Evolutionary conservation across 2,113 vertebrate species (phyloP), one percentile per base, ranked within the genome.

Genomic region (Elgaria multicarinata): DNA sequence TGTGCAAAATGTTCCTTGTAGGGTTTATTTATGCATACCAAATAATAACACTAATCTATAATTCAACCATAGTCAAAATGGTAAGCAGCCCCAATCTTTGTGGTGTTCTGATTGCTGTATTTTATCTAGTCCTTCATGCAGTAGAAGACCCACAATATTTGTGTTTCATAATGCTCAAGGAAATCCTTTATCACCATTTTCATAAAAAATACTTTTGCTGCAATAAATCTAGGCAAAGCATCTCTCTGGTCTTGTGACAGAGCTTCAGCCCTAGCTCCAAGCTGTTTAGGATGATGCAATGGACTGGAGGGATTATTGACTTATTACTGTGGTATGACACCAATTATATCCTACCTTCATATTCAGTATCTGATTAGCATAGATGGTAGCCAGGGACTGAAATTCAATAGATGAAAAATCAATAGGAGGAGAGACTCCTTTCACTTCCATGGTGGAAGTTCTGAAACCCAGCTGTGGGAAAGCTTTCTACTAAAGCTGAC

Each of bases 401-500:
- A 94, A 82, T 95, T 95, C 90, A 62, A 87, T 94, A 90, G 92
- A 94, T 94, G 80, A 95, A 94, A 82, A 93, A 95, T 92, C 85
- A 95, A 91, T 95, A 94, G 96, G 71, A 88, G 95, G 92, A 94
- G 87, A 94, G 80, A 67, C 72, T 76, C 92, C n/a, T 93, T 76
- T 95, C 71, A 72, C 79, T 91, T 95, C 90, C 91, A 79, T 86
- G 9, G 90, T 89, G 94, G 90, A 90, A 90, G 91, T 91, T 91
- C 88, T 85, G 84, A 88, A 44, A 91, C 64, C 92, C 83, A 93
- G 95, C 79, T 88, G 44, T 81, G 89, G 62, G 85, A 33, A 94
- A 95, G 78, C 92, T 96, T 95, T 96, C 94, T 95, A 90, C 88
- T 91, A 92, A 88, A 94, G 92, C 72, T 92, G 94, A 96, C 91